Percentiles rank a stretch among this genome's conserved stretches.
These are phyloP conservation scores for Volucella inanis DNA, from an alignment of 2,888 invertebrate species.

Conservation along the genomic window DNA sequence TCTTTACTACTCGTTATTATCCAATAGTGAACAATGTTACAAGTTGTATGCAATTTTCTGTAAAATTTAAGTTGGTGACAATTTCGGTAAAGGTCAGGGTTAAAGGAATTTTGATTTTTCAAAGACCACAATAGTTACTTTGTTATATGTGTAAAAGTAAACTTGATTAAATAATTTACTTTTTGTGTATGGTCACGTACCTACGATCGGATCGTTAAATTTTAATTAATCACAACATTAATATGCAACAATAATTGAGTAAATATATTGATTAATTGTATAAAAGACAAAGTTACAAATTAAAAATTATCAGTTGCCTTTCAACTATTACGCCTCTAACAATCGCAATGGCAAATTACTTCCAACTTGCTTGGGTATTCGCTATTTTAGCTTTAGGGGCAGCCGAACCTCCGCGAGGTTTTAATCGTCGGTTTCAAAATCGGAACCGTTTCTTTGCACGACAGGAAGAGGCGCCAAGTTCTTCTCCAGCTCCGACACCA, in stretches of 20 bases:
- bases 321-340: neutral
- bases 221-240: constrained; percentile 14
- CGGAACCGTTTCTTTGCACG: constrained; percentile 62
- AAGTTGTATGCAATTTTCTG: constrained; percentile 16
- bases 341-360: constrained; percentile 47
- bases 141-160: neutral
- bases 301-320: constrained; percentile 49
- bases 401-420: constrained; percentile 57
- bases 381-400: constrained; percentile 35
- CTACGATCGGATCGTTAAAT: neutral
- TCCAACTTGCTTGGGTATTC: constrained; percentile 20
- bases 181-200: constrained; percentile 21
- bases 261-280: constrained; percentile 12
- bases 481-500: constrained; percentile 38
- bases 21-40: constrained; percentile 7
- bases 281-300: constrained; percentile 35
- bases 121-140: neutral
- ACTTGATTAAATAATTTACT: neutral
- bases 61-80: constrained; percentile 19
- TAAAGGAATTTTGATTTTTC: constrained; percentile 45
- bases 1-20: constrained; percentile 19
- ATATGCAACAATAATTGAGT: neutral
- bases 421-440: constrained; percentile 49
- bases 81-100: constrained; percentile 56
- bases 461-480: constrained; percentile 49